A percentile compares a stretch with the other conserved stretches of the same genome.
Evolutionary conservation across 1,140 invertebrate species (phyloP).

Genomic region (Yoshiicerus persimilis): DNA sequence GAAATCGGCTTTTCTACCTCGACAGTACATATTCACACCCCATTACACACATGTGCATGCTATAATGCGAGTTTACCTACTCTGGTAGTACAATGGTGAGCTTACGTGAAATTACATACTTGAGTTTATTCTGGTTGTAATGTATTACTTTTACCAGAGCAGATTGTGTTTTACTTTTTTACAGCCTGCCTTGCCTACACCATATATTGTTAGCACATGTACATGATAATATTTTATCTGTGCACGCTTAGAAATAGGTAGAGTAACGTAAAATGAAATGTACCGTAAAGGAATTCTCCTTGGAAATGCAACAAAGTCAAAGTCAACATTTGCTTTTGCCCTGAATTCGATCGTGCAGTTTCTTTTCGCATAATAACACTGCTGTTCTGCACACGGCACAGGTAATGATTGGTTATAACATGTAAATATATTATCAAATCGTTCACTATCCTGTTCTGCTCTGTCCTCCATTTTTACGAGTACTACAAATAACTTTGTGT

Average conservation of each 20-base stretch:
- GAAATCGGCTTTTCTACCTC: background rate
- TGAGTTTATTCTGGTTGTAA: background rate
- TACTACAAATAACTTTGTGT: background rate
- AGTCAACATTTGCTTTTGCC: background rate
- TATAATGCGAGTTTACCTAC: background rate
- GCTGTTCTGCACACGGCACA: background rate
- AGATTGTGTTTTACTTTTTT: background rate
- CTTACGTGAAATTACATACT: background rate
- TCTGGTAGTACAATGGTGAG: background rate
- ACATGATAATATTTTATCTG: background rate
- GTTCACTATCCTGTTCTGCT: background rate
- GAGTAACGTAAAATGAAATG: background rate
- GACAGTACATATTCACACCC: background rate
- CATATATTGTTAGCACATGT: background rate
- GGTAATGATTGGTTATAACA: too few relatives aligned
- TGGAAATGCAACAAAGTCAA: background rate
- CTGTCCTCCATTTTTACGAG: background rate
- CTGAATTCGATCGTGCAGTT: background rate
- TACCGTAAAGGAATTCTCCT: background rate
- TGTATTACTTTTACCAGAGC: background rate
- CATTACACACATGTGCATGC: background rate
- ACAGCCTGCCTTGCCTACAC: background rate
- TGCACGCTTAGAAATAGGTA: background rate
- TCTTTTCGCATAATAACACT: background rate
- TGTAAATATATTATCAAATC: background rate